Evolutionary conservation across 2,888 invertebrate genomes (phyloP).

Genomic region (Sussaba pulchella): DNA sequence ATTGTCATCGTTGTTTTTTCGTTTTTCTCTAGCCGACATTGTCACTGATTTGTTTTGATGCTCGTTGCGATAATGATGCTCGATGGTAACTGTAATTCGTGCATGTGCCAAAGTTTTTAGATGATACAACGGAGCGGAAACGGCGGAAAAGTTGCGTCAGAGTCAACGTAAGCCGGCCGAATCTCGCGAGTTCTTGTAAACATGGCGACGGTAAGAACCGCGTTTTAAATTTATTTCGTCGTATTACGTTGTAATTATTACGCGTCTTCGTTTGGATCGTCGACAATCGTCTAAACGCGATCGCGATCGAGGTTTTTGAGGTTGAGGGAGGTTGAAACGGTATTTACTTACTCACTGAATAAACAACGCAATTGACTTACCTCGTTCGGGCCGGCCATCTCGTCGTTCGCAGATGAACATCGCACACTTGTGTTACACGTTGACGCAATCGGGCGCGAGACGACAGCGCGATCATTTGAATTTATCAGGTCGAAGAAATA

Average conservation of each 20-base stretch:
- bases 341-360: constrained; percentile 52
- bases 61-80: background rate
- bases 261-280: background rate
- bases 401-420: constrained; percentile 69
- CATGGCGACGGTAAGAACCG: too few species aligned
- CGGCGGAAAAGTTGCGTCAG: too few species aligned
- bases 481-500: constrained; percentile 4
- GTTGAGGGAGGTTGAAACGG: background rate
- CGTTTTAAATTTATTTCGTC: too few species aligned
- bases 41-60: background rate
- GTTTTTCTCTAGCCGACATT: background rate
- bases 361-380: constrained; percentile 62
- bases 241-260: too few species aligned
- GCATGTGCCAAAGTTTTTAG: too few species aligned
- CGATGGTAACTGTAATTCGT: too few species aligned
- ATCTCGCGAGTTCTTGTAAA: too few species aligned
- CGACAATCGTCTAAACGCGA: background rate
- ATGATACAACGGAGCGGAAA: too few species aligned
- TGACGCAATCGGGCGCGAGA: constrained; percentile 28
- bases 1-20: background rate
- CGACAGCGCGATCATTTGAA: constrained; percentile 48
- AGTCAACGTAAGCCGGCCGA: background rate
- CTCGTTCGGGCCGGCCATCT: constrained; percentile 71
- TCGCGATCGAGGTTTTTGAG: background rate
- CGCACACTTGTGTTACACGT: constrained; percentile 64